These are phyloP conservation scores for Panopea generosa DNA, from an alignment of 2,888 invertebrate species.

Conservation along the genomic window DNA sequence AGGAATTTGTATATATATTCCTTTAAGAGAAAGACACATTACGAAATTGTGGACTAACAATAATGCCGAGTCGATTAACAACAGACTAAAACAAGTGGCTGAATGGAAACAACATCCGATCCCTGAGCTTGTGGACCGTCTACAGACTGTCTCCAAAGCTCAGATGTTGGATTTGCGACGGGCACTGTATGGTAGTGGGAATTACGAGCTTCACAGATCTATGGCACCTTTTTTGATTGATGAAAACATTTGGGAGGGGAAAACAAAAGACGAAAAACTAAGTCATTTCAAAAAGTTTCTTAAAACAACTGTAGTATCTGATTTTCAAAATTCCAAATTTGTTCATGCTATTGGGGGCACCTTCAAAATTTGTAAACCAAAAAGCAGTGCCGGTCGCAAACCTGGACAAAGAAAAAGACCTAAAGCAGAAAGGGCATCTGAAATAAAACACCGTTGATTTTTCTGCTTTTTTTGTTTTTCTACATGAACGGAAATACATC, in stretches of 20 bases:
- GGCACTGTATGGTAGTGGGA: constrained; percentile 44
- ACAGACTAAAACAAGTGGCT: constrained; percentile 35
- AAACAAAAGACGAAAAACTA: neutral
- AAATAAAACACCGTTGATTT: neutral
- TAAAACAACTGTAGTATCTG: neutral
- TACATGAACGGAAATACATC: too few relatives aligned
- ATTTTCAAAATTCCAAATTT: neutral
- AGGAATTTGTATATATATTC: neutral
- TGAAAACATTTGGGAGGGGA: neutral
- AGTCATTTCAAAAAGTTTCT: neutral
- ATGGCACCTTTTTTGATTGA: neutral
- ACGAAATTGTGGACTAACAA: constrained; percentile 56
- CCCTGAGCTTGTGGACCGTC: constrained; percentile 36
- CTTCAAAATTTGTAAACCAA: constrained; percentile 1
- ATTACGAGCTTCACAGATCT: constrained; percentile 19
- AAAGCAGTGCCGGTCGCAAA: neutral
- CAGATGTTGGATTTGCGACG: constrained; percentile 41
- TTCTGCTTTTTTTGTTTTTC: too few relatives aligned
- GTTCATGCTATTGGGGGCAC: neutral
- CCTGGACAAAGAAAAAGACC: constrained; percentile 2
- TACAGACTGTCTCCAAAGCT: constrained; percentile 13
- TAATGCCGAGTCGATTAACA: constrained; percentile 55
- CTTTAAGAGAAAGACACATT: neutral
- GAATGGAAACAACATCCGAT: constrained; percentile 42
- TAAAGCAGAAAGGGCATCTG: neutral